phyloP scores from a whole-genome alignment of 1,140 invertebrate genomes.

The Ostrea denselamellosa region DNA sequence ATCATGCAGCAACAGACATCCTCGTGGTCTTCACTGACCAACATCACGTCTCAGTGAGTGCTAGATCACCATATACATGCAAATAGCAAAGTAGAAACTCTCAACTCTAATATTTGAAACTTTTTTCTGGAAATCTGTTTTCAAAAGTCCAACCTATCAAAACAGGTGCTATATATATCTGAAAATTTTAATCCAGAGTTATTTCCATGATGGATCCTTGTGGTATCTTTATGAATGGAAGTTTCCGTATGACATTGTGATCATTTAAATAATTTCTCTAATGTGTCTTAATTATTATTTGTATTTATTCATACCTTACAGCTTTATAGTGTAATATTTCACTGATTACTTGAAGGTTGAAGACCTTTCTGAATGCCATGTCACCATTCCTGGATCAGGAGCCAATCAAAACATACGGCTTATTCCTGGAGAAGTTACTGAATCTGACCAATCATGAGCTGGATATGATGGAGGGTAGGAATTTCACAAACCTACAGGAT shows the following conservation, averaged over 20 bases:
- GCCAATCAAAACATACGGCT: slow-evolving; percentile 15
- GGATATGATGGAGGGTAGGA: neutral
- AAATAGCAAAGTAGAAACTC: neutral
- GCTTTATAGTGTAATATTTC: neutral
- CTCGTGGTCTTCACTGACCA: neutral
- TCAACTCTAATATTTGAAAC: neutral
- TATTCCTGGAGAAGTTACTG: neutral
- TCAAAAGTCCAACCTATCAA: too few species aligned
- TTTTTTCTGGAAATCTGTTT: neutral
- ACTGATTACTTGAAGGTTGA: slow-evolving; percentile 43
- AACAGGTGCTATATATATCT: too few species aligned
- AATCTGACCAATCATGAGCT: neutral
- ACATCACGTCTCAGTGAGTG: slow-evolving; percentile 51
- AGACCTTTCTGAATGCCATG: slow-evolving; percentile 46
- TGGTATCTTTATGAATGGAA: too few species aligned
- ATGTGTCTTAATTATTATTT: too few species aligned
- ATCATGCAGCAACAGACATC: slow-evolving; percentile 47
- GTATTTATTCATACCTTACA: too few species aligned
- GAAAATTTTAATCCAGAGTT: too few species aligned
- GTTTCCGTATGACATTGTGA: too few species aligned
- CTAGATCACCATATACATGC: neutral
- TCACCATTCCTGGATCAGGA: slow-evolving; percentile 31
- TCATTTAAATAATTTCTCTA: too few species aligned
- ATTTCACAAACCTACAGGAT: neutral
- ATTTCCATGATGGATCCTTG: too few species aligned